These are phyloP conservation scores for Lepidochrysops patricia DNA, from an alignment of 2,888 invertebrate species.

Conservation along the genomic window DNA sequence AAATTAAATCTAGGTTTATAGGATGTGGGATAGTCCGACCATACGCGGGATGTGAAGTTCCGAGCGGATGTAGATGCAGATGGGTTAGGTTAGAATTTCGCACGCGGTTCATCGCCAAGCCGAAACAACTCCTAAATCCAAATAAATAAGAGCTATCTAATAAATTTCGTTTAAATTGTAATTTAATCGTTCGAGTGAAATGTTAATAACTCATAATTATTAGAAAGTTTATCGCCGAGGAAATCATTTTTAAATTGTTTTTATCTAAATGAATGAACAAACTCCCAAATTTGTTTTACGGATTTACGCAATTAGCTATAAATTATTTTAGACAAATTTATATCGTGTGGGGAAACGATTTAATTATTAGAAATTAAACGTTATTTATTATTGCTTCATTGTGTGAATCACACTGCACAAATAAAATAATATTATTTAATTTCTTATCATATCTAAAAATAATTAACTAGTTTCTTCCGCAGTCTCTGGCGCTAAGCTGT, in stretches of 20 bases:
- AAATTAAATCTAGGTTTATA: constrained; percentile 5
- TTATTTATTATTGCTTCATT: not conserved
- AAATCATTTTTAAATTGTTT: not conserved
- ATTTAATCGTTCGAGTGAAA: not conserved
- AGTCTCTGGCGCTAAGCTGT: not conserved
- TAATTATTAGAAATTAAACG: not conserved
- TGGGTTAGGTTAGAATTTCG: not conserved
- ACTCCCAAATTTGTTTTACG: not conserved
- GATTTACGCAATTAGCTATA: not conserved
- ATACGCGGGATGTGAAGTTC: constrained; percentile 8
- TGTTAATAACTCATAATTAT: not conserved
- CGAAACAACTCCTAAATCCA: not conserved
- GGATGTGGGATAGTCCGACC: constrained; percentile 2
- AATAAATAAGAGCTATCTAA: not conserved
- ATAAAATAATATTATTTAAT: too few species aligned
- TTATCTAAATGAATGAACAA: not conserved
- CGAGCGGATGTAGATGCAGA: constrained; percentile 4
- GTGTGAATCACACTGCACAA: too few species aligned
- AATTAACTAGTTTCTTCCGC: not conserved
- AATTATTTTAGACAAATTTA: not conserved
- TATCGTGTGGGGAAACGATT: not conserved
- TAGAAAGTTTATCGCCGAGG: not conserved
- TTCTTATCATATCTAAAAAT: too few species aligned
- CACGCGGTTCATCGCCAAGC: not conserved
- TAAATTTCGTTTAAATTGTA: not conserved